Percentiles rank a stretch among this genome's conserved stretches.
phyloP scores from a whole-genome alignment of 2,113 vertebrate genomes.

The Vanacampus margaritifer region DNA sequence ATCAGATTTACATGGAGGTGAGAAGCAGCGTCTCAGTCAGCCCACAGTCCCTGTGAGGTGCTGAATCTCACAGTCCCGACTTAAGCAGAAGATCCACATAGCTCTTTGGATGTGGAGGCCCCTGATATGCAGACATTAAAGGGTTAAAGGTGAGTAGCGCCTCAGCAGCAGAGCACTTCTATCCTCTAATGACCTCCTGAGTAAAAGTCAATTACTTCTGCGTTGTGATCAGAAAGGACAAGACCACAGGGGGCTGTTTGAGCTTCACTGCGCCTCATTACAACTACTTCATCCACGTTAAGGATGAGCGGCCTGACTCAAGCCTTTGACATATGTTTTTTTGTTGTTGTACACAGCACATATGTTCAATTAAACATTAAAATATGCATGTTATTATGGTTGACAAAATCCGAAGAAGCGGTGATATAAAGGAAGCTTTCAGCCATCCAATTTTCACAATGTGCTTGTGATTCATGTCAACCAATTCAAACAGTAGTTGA shows the following conservation, averaged over 20 bases:
- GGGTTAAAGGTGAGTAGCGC: conserved; percentile 63
- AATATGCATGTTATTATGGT: background rate
- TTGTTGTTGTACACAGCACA: background rate
- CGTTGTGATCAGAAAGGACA: conserved; percentile 68
- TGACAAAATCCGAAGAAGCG: background rate
- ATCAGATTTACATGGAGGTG: conserved; percentile 31
- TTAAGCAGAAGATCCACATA: conserved; percentile 4
- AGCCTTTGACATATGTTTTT: background rate
- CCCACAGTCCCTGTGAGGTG: conserved; percentile 13
- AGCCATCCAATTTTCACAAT: too few species aligned
- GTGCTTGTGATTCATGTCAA: too few species aligned
- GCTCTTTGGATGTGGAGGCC: conserved; percentile 11
- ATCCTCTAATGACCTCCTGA: conserved; percentile 70
- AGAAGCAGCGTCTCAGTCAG: conserved; percentile 6
- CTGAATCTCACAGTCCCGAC: conserved; percentile 16
- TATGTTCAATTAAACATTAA: background rate
- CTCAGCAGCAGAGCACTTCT: conserved; percentile 57
- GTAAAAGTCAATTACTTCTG: conserved; percentile 79
- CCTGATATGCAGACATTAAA: conserved; percentile 61
- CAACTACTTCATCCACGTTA: conserved; percentile 38
- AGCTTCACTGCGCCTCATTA: conserved; percentile 64
- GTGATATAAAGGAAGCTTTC: too few species aligned
- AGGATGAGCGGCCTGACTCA: conserved; percentile 1
- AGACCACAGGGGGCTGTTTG: conserved; percentile 55
- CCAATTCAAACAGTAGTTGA: too few species aligned